A percentile compares a stretch with the other conserved stretches of the same genome.
Conservation (phyloP, 2,113 vertebrate genomes). For the Pleuronectes platessa region DNA sequence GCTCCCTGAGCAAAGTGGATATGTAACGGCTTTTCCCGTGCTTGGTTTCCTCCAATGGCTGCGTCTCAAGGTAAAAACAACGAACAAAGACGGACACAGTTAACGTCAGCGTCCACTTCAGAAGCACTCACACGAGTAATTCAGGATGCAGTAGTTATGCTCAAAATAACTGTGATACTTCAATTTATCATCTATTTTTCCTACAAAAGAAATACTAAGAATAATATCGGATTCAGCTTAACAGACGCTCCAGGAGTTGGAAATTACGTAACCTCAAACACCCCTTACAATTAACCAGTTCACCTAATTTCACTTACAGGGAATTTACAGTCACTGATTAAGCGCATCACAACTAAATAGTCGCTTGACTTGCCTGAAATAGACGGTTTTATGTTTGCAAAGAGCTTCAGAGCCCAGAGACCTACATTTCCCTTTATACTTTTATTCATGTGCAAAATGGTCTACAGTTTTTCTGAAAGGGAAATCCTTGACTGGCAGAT, state of each 20-base stretch:
- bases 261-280: no score
- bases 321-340: neutral
- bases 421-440: neutral
- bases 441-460: conserved; percentile 12
- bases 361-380: conserved; percentile 17
- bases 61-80: conserved; percentile 13
- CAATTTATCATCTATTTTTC: no score
- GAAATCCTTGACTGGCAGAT: neutral
- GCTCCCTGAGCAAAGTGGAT: conserved; percentile 38
- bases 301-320: no score
- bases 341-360: neutral
- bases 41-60: conserved; percentile 26
- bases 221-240: no score
- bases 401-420: neutral
- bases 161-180: no score
- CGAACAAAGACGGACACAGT: neutral
- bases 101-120: neutral
- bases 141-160: no score
- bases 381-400: neutral
- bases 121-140: neutral
- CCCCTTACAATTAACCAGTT: no score
- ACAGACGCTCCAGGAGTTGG: no score
- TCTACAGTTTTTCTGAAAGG: neutral
- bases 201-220: no score
- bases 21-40: conserved; percentile 29